These are phyloP conservation scores for Hippoglossus stenolepis DNA, from an alignment of 2,113 vertebrate species.

Conservation along the genomic window DNA sequence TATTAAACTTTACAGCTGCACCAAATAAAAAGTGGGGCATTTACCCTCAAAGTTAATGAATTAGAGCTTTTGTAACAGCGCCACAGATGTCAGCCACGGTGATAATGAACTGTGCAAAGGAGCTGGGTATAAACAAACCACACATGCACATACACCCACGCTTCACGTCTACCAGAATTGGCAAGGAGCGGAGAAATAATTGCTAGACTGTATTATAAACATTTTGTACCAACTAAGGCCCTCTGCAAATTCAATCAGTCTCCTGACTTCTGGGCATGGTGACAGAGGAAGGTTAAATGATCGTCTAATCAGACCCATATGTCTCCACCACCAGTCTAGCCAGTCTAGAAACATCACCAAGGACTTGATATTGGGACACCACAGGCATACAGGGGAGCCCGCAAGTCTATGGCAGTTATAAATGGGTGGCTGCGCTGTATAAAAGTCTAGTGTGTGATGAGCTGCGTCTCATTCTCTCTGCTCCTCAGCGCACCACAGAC, in stretches of 20 bases:
- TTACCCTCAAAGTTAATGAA: constrained; percentile 11
- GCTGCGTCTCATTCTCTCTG: constrained; percentile 12
- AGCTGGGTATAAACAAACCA: constrained; percentile 47
- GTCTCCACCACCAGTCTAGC: constrained; percentile 74
- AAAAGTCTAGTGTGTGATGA: constrained; percentile 24
- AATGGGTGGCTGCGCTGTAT: constrained; percentile 34
- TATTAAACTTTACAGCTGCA: constrained; percentile 6
- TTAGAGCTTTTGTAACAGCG: constrained; percentile 35
- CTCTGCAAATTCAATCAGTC: constrained; percentile 83
- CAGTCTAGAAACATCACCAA: constrained; percentile 65
- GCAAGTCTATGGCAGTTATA: constrained; percentile 60
- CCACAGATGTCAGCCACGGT: constrained; percentile 52
- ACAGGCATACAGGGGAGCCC: constrained; percentile 45
- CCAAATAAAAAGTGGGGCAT: not conserved
- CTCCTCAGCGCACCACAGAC: constrained; percentile 6
- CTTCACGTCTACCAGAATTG: constrained; percentile 56
- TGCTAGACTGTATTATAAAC: constrained; percentile 78
- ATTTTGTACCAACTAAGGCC: constrained; percentile 76
- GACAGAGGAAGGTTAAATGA: constrained; percentile 77
- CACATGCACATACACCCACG: constrained; percentile 13
- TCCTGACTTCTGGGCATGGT: constrained; percentile 73
- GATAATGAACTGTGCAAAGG: constrained; percentile 44
- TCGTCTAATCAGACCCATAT: constrained; percentile 84
- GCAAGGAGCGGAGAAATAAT: constrained; percentile 70
- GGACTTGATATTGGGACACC: constrained; percentile 63